Base-by-base conservation (phyloP, 1,140 invertebrate genomes). In the Penaeus japonicus region DNA sequence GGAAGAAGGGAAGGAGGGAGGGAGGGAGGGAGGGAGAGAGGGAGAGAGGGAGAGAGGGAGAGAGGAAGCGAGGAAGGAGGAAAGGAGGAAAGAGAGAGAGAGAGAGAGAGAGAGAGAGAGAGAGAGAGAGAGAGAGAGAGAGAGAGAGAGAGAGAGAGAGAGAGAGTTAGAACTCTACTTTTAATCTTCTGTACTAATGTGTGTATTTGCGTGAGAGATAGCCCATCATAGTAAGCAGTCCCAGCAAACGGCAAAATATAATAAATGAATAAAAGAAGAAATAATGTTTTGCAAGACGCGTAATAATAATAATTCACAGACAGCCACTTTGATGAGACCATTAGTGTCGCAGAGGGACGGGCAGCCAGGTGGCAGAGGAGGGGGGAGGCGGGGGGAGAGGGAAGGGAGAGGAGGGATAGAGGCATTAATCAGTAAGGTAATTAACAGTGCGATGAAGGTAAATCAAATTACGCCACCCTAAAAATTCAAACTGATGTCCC, bases 81-180 rank as follows among this genome's bases (percentile, higher is more conserved):
- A 30, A 30, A n/a, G 32, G 30, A 27, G 15, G 35, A 54, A 5
- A 54, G n/a, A 24, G 18, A 54, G 20, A 27, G 35, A 54, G 3
- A 27, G 35, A 20, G 24, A 18, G 27, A 32, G 62, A 70, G 62
- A 65, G 62, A 65, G 62, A 65, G 62, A 65, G 62, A 65, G 62
- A 65, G 62, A 65, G 62, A 65, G 62, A 65, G 62, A 65, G 62
- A 65, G 62, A 65, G 62, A 65, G 62, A 65, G 62, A 65, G 62
- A 65, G 62, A 65, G 62, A 65, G 62, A 65, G 62, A 65, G 62
- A 65, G 62, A 65, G 62, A 65, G 62, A 65, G 62, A 20, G 18
- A 20, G 62, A 30, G 18, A 30, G 24, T 1, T 0, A 32, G 2
- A 18, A 73, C 1, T 12, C 47, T 12, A 15, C 47, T 47, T 47